Evolutionary conservation across 2,113 vertebrate species (phyloP).

Genomic region (Ciconia stormi): DNA sequence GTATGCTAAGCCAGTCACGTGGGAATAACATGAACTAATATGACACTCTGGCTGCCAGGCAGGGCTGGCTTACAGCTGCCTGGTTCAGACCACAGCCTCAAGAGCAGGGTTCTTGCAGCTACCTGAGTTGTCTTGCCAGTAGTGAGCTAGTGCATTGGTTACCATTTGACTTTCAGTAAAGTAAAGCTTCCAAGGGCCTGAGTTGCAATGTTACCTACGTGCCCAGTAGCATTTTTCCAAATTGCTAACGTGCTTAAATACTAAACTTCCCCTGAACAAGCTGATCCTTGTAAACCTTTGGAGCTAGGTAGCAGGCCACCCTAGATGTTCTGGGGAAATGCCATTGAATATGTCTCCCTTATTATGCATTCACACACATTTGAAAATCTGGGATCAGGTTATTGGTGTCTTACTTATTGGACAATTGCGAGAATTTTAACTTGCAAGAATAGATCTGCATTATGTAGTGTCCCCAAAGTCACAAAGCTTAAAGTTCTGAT

Average conservation of each 20-base stretch:
- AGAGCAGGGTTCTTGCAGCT: not conserved
- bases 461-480: not conserved
- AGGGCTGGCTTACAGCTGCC: not conserved
- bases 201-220: not conserved
- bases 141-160: not conserved
- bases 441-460: not conserved
- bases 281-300: not conserved
- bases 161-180: not conserved
- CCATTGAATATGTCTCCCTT: not conserved
- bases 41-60: not conserved
- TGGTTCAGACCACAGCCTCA: accelerated
- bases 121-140: not conserved
- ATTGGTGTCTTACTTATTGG: not conserved
- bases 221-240: not conserved
- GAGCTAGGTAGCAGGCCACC: not conserved
- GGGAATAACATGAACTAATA: not conserved
- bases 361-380: not conserved
- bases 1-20: accelerated
- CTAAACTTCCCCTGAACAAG: not conserved
- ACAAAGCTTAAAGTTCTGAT: not conserved
- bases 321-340: not conserved
- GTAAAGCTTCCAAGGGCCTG: not conserved
- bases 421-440: not conserved
- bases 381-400: not conserved
- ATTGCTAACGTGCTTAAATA: not conserved